These are phyloP conservation scores for Hypanus sabinus DNA, from an alignment of 2,113 vertebrate species.

Conservation along the genomic window DNA sequence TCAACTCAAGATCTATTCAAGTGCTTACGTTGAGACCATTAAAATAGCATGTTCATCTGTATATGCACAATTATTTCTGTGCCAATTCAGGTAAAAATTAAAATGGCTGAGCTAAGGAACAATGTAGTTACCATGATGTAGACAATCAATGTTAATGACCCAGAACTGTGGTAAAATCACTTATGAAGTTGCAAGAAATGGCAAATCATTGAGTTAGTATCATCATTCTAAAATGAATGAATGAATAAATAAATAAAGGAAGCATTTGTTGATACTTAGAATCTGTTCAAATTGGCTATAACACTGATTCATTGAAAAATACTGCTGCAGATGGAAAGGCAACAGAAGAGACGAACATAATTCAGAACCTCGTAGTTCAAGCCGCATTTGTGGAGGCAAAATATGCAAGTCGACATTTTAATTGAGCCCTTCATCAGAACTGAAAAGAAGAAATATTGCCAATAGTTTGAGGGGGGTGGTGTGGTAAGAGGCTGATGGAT, in stretches of 20 bases:
- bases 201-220: neutral
- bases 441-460: too few species aligned
- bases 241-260: neutral
- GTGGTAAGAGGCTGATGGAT: too few species aligned
- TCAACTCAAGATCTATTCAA: neutral
- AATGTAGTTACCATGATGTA: constrained; percentile 19
- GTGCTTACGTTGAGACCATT: neutral
- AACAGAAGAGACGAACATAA: too few species aligned
- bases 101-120: neutral
- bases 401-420: too few species aligned
- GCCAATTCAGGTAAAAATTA: neutral
- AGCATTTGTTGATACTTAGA: neutral
- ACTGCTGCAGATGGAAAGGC: neutral
- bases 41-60: neutral
- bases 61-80: neutral
- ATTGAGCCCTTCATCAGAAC: too few species aligned
- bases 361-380: too few species aligned
- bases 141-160: constrained; percentile 15
- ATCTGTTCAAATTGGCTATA: neutral
- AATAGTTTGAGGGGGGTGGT: too few species aligned
- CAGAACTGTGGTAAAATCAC: neutral
- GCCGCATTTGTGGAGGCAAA: too few species aligned
- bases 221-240: constrained; percentile 3
- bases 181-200: neutral
- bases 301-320: neutral